Percentiles rank a stretch among this genome's conserved stretches.
phyloP scores from a whole-genome alignment of 2,113 vertebrate genomes.

The Urocitellus parryii region DNA sequence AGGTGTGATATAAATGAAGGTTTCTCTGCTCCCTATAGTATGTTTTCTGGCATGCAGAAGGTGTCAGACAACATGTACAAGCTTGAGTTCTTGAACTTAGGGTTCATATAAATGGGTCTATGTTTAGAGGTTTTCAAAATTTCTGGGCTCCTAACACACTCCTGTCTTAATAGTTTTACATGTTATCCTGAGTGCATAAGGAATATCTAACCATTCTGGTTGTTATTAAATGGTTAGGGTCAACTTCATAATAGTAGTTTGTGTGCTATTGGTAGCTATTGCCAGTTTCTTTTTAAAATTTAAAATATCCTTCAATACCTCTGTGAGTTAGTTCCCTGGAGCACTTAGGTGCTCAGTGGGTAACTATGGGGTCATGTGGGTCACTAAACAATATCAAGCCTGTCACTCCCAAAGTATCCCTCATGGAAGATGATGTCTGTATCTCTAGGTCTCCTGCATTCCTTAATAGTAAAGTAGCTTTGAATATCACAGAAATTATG shows the following conservation, averaged over 20 bases:
- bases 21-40: not conserved
- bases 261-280: not conserved
- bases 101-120: not conserved
- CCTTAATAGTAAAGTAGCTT: not conserved
- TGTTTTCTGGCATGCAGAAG: not conserved
- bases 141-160: not conserved
- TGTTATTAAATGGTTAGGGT: not conserved
- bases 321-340: not conserved
- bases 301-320: not conserved
- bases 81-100: not conserved
- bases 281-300: not conserved
- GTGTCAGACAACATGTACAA: not conserved
- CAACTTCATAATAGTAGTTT: not conserved
- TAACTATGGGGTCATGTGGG: not conserved
- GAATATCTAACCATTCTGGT: not conserved
- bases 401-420: not conserved
- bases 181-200: not conserved
- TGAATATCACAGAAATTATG: conserved; percentile 41
- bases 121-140: not conserved
- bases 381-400: not conserved
- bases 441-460: not conserved
- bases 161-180: not conserved
- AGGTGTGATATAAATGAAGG: not conserved
- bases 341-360: not conserved
- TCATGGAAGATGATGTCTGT: not conserved